Base-by-base conservation (phyloP, 2,888 invertebrate species). In the Tyria jacobaeae region DNA sequence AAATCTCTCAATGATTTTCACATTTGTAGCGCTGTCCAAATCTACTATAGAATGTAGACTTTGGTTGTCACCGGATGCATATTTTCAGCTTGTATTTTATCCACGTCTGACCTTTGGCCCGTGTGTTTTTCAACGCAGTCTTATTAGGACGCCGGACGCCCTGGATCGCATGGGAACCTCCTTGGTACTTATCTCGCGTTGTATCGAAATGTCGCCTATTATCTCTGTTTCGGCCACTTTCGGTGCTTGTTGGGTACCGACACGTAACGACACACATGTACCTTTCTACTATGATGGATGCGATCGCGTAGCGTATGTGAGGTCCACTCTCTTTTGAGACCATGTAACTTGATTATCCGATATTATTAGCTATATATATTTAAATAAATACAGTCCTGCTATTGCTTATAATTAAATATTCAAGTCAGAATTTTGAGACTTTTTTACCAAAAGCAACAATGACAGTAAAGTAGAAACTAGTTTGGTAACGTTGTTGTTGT, bases 181-280 rank as follows among this genome's bases (percentile, higher is more conserved):
- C 86, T 83, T 79, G 71, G 66, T 76, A 79, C 84, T 92, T 93
- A 94, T 94, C 93, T 89, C 71, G 79, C 80, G 87, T 90, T 92
- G 94, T 94, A 94, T 94, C 93, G 84, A 83, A 87, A 86, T 93
- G 93, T 93, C 91, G 89, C 88, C 92, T 85, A 92, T 92, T 93
- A 94, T 94, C 94, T 93, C 82, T 79, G 84, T 84, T 88, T 86
- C 85, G 88, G 87, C 85, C 89, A 89, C 89, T 91, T 91, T 90
- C 86, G 89, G 87, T 83, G 87, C 90, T 89, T 91, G 92, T 92
- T 83, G 84, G 80, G 83, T 80, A 86, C 85, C 86, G 87, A 87
- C 86, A 82, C 83, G 86, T 86, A 85, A 84, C 87, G 85, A 88
- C 87, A 78, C 85, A 85, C 88, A 78, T 85, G 85, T 84, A 84